Conservation (phyloP, 2,113 vertebrate species). For the Mystacornis crossleyi region DNA sequence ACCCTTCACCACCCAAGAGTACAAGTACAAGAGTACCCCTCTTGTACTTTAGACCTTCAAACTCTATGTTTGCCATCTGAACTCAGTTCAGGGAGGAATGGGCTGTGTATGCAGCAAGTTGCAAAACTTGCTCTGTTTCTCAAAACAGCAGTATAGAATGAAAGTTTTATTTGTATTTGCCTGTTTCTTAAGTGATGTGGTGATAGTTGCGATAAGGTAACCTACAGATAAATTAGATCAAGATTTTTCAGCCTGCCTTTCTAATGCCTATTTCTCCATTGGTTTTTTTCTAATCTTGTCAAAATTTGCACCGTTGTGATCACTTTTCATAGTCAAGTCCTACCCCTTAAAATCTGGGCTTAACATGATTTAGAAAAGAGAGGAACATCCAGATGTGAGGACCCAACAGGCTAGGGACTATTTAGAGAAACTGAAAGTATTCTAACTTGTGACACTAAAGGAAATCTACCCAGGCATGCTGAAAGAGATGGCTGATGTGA, state of each 20-base stretch:
- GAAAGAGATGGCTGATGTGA: neutral
- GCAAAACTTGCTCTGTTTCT: neutral
- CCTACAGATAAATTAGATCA: neutral
- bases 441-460: neutral
- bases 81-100: neutral
- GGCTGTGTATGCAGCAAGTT: neutral
- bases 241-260: neutral
- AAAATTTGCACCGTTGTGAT: neutral
- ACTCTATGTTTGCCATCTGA: neutral
- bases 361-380: neutral
- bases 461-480: neutral
- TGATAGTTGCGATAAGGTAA: neutral
- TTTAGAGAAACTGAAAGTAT: neutral
- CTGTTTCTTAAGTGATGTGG: neutral
- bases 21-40: too few species aligned
- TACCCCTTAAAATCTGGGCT: neutral
- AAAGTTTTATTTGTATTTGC: neutral
- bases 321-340: neutral
- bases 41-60: neutral
- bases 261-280: neutral
- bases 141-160: neutral
- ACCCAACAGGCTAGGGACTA: neutral
- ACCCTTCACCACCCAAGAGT: neutral
- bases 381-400: neutral
- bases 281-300: neutral